These are phyloP conservation scores for Phytoseiulus persimilis DNA, from an alignment of 2,888 invertebrate species.

Conservation along the genomic window DNA sequence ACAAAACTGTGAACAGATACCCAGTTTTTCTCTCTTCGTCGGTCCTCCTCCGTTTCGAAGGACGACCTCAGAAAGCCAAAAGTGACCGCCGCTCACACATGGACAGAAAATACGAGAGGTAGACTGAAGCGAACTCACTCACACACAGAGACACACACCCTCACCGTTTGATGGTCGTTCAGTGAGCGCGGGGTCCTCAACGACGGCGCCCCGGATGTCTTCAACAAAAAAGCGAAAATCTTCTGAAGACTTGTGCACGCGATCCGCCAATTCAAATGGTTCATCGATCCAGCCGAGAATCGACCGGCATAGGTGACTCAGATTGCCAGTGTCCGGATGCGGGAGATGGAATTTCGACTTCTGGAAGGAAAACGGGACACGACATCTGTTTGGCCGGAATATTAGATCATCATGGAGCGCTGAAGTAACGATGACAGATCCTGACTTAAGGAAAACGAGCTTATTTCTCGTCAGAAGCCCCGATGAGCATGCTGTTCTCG, in stretches of 20 bases:
- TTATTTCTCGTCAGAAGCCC: too few relatives aligned
- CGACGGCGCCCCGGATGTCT: constrained; percentile 5
- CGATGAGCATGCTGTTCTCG: too few relatives aligned
- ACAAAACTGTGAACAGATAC: neutral
- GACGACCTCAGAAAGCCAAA: neutral
- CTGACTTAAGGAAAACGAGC: too few relatives aligned
- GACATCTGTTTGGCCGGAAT: neutral
- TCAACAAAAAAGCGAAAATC: neutral
- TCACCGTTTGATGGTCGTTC: neutral
- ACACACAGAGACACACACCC: neutral
- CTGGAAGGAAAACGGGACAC: neutral
- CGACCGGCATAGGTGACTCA: neutral
- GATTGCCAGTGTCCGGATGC: neutral
- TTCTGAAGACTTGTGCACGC: neutral
- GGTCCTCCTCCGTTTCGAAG: neutral
- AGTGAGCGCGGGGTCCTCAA: neutral
- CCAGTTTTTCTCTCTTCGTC: neutral
- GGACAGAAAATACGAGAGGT: neutral
- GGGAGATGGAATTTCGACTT: neutral
- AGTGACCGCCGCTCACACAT: neutral
- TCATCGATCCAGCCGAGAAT: neutral
- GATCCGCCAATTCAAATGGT: neutral
- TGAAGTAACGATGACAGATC: neutral
- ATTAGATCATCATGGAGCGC: neutral
- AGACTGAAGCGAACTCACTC: neutral